Conservation (phyloP, 2,113 vertebrate genomes). For the Melanerpes aurifrons region DNA sequence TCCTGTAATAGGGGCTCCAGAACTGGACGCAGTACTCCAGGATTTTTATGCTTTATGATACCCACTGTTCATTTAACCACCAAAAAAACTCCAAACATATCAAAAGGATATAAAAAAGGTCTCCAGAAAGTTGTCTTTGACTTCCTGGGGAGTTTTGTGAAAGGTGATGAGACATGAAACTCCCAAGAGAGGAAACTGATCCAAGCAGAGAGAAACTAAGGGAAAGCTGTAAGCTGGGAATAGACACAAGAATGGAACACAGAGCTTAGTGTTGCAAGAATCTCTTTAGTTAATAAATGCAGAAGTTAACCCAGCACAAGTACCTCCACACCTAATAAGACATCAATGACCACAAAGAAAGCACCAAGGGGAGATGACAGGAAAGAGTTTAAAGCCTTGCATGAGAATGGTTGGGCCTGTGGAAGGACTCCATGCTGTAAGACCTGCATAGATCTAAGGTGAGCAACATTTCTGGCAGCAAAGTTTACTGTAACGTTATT, state of each 20-base stretch:
- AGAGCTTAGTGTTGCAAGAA: background rate
- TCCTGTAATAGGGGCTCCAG: too few relatives aligned
- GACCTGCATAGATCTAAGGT: background rate
- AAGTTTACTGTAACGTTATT: background rate
- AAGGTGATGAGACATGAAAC: background rate
- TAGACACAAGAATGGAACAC: accelerated
- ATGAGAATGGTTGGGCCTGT: too few relatives aligned
- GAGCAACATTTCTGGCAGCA: background rate
- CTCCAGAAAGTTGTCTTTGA: too few relatives aligned
- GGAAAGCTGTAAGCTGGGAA: background rate
- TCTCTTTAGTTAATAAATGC: background rate
- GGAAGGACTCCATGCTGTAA: background rate
- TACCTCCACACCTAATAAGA: background rate
- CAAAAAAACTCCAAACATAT: background rate
- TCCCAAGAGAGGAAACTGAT: background rate
- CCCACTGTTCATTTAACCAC: background rate
- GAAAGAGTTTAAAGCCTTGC: too few relatives aligned
- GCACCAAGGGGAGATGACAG: too few relatives aligned
- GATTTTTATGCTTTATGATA: background rate
- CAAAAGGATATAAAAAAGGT: background rate
- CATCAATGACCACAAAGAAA: too few relatives aligned
- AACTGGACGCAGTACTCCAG: too few relatives aligned
- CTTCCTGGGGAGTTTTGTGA: background rate
- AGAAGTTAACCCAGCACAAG: background rate
- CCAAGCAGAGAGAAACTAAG: background rate